Percentiles rank a stretch among this genome's conserved stretches.
These are phyloP conservation scores for Lumbricus terrestris DNA, from an alignment of 2,888 invertebrate genomes.

Conservation along the genomic window DNA sequence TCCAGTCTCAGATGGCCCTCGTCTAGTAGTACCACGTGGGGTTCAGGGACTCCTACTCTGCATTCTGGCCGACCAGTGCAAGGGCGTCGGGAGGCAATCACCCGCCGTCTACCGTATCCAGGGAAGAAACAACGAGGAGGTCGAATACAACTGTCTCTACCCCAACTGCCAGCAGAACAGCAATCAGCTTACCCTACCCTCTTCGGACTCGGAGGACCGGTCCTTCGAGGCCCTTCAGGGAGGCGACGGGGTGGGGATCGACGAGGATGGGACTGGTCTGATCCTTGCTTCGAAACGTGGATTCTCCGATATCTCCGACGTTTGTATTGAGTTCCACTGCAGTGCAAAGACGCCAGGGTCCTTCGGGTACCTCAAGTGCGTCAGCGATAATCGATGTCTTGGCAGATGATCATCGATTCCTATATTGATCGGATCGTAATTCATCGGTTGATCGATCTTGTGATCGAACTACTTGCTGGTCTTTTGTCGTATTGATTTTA, in stretches of 20 bases:
- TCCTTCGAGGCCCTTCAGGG: background rate
- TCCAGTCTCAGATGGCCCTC: background rate
- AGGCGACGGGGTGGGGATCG: background rate
- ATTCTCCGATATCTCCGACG: background rate
- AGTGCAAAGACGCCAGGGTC: background rate
- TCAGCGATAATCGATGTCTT: background rate
- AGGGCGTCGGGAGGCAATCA: background rate
- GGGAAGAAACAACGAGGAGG: background rate
- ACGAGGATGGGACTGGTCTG: background rate
- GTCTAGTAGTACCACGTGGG: background rate
- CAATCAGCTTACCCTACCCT: background rate
- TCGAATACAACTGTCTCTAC: slow-evolving; percentile 7
- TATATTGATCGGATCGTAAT: background rate
- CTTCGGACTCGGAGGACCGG: background rate
- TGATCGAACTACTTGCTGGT: background rate
- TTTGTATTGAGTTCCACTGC: background rate
- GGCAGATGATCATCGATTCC: background rate
- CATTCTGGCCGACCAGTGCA: background rate
- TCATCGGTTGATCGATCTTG: background rate
- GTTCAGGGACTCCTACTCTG: background rate
- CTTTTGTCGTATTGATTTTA: background rate
- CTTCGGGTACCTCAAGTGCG: background rate
- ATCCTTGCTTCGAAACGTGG: background rate
- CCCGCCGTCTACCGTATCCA: background rate
- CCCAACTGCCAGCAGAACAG: background rate